Evolutionary conservation across 2,888 invertebrate genomes (phyloP).

Genomic region (Halictus quadricinctus): DNA sequence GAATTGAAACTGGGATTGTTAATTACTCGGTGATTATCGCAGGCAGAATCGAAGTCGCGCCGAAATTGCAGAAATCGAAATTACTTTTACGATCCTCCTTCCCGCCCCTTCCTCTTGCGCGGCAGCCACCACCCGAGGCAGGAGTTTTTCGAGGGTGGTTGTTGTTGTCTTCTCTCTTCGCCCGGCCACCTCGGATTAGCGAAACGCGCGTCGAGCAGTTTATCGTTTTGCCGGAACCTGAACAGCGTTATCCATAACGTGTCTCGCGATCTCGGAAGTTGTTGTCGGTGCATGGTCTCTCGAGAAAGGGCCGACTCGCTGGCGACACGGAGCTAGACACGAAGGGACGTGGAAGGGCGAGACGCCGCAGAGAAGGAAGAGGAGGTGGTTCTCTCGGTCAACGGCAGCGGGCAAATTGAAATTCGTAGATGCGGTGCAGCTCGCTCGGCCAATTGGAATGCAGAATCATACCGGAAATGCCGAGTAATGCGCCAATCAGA

Average conservation of each 20-base stretch:
- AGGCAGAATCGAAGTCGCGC: slow-evolving; percentile 78
- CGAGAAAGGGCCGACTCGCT: slow-evolving; percentile 9
- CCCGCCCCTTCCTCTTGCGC: background rate
- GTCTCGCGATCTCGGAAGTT: background rate
- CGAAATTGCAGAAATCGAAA: slow-evolving; percentile 76
- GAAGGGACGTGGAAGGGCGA: slow-evolving; percentile 30
- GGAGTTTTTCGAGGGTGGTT: background rate
- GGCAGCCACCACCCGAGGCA: background rate
- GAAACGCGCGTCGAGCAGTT: background rate
- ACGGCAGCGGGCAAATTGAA: slow-evolving; percentile 69
- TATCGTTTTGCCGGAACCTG: background rate
- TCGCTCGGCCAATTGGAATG: slow-evolving; percentile 81
- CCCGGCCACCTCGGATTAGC: background rate
- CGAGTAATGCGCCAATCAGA: slow-evolving; percentile 83
- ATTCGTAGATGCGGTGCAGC: slow-evolving; percentile 69
- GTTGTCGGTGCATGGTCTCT: background rate
- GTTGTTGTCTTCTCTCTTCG: background rate
- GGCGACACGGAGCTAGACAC: background rate
- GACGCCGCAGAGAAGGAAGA: slow-evolving; percentile 45
- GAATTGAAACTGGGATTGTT: slow-evolving; percentile 82
- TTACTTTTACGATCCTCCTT: slow-evolving; percentile 74
- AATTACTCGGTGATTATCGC: slow-evolving; percentile 82
- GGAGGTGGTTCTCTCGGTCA: slow-evolving; percentile 53
- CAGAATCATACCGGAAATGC: slow-evolving; percentile 82
- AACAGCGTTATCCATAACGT: background rate